Evolutionary conservation across 2,888 invertebrate species (phyloP), one percentile per base, ranked within the genome.

Genomic region (Thalpophila matura): DNA sequence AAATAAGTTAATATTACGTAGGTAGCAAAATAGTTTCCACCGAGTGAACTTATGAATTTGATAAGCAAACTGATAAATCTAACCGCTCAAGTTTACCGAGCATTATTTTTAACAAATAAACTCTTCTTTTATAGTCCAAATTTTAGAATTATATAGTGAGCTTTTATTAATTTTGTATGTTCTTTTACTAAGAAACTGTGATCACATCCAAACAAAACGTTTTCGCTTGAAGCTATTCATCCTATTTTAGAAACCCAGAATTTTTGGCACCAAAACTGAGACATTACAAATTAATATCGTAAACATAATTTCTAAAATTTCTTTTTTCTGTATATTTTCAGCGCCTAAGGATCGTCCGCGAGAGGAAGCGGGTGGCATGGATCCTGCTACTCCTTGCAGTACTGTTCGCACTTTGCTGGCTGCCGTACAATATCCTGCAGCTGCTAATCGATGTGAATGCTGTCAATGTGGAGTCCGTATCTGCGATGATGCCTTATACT

Each of bases 401-500:
- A 1, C 95, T 97, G 20, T 98, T 98, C 82, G 97, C 97, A 0
- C 86, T 96, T 4, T 98, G 97, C 89, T 98, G 97, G 97, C 91
- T 97, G 42, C 97, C 97, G 0, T 97, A 97, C 92, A 97, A 97
- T 88, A 96, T 97, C 45, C 91, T 97, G 22, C 96, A 95, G 81
- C 92, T 97, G 14, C 90, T 97, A 50, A 88, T 96, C 5, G 97
- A 97, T 82, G 94, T 96, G 12, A 95, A 95, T 33, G 91, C 94
- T 1, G 91, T 92, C 1, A 74, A 88, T 20, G 89, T 89, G 10
- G 91, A 93, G 20, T 83, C 89, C 0, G 92, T 95, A 22, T 89
- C 91, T 0, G 76, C 89, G n/a, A 86, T 95, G 22, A 80, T 96
- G 54, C 96, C 96, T 0, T 97, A 97, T 84, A 96, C 97, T 7